Evolutionary conservation across 2,113 vertebrate genomes (phyloP).

Genomic region (Dicrurus megarhynchus): DNA sequence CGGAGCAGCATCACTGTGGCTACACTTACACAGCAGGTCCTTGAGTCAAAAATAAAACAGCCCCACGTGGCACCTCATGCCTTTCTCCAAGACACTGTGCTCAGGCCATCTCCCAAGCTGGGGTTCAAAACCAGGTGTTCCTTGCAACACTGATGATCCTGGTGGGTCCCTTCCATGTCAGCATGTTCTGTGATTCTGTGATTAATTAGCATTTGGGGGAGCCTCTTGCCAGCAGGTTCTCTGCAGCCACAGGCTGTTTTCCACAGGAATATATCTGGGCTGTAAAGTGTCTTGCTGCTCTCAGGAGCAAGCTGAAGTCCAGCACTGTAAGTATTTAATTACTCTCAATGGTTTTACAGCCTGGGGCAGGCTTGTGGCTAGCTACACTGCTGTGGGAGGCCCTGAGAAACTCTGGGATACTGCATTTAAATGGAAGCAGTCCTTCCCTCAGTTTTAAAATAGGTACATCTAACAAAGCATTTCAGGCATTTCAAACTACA

Average conservation of each 20-base stretch:
- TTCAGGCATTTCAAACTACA: not conserved
- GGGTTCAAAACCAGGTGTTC: not conserved
- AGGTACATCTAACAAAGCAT: not conserved
- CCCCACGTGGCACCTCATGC: not conserved
- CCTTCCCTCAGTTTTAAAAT: not conserved
- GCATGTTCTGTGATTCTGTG: not conserved
- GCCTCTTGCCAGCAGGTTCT: not conserved
- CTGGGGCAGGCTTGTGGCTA: not conserved
- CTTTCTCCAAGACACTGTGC: not conserved
- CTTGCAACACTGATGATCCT: not conserved
- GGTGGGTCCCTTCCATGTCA: not conserved
- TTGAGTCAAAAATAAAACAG: not conserved
- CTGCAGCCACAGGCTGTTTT: not conserved
- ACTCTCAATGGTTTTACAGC: not conserved
- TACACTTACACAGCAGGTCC: accelerated
- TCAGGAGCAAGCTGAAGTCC: not conserved
- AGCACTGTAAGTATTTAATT: conserved; percentile 1
- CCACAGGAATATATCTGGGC: not conserved
- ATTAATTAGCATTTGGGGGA: not conserved
- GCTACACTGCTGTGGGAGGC: not conserved
- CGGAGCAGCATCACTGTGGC: not conserved
- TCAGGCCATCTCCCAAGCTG: not conserved
- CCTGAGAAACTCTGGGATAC: not conserved
- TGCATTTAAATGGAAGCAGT: not conserved
- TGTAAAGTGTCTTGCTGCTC: not conserved